These are phyloP conservation scores for Scrobipalpa atriplicella DNA, from an alignment of 2,888 invertebrate species.

Conservation along the genomic window DNA sequence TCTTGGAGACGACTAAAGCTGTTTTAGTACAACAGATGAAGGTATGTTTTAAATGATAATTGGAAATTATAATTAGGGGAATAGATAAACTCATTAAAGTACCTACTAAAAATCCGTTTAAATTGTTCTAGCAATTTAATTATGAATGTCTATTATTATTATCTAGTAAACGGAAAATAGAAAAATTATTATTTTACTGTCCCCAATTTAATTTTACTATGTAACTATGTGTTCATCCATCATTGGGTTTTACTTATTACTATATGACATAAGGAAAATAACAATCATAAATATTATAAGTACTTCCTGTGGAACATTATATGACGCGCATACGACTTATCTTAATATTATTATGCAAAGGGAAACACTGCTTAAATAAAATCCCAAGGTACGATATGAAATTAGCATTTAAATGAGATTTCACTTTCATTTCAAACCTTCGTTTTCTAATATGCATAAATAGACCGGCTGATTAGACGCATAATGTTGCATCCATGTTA, in stretches of 20 bases:
- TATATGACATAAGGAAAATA: background rate
- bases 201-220: too few relatives aligned
- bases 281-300: background rate
- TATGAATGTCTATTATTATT: too few relatives aligned
- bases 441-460: slow-evolving; percentile 10
- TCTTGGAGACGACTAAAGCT: slow-evolving; percentile 82
- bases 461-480: background rate
- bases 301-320: background rate
- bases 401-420: slow-evolving; percentile 20
- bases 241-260: background rate
- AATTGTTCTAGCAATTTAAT: too few relatives aligned
- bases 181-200: too few relatives aligned
- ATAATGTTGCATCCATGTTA: background rate
- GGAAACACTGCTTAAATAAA: background rate
- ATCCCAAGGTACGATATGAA: slow-evolving; percentile 3
- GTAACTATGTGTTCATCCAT: background rate
- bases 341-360: background rate
- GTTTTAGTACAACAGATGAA: slow-evolving; percentile 83
- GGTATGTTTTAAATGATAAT: slow-evolving; percentile 43
- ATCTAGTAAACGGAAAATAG: too few relatives aligned
- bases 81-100: background rate
- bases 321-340: slow-evolving; percentile 2
- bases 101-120: too few relatives aligned
- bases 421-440: slow-evolving; percentile 5
- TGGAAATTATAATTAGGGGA: background rate